A percentile compares a stretch with the other conserved stretches of the same genome.
Conservation (phyloP, 2,113 vertebrate genomes). For the Phalacrocorax brasilianus region DNA sequence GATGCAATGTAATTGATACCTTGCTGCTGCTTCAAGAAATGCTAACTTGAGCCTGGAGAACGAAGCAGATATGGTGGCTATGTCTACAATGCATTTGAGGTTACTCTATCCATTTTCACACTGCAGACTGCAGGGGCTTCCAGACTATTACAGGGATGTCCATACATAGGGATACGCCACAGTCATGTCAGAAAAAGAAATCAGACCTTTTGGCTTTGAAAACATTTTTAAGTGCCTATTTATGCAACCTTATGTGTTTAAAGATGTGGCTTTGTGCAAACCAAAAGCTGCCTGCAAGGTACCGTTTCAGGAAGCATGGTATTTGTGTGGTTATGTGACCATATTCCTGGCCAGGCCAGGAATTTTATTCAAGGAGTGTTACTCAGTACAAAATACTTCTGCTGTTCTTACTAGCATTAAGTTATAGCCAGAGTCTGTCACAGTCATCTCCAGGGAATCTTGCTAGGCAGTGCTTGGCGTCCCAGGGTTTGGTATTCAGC, state of each 20-base stretch:
- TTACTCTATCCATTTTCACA: neutral
- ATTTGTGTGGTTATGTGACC: neutral
- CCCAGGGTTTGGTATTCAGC: neutral
- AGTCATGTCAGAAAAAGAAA: neutral
- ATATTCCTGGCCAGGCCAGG: neutral
- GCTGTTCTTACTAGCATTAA: neutral
- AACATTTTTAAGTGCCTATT: neutral
- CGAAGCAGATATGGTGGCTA: neutral
- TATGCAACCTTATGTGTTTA: neutral
- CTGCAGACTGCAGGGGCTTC: neutral
- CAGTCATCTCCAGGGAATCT: neutral
- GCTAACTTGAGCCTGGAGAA: neutral
- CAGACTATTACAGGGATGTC: neutral
- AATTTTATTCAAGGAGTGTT: neutral
- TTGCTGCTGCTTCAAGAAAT: neutral
- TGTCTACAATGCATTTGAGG: neutral
- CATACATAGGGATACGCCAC: neutral
- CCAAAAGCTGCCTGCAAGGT: neutral
- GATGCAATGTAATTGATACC: neutral
- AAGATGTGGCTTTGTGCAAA: neutral
- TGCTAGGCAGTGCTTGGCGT: neutral
- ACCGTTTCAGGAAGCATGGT: neutral
- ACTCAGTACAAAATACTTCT: neutral
- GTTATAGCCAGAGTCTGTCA: neutral
- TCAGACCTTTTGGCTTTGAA: neutral